Evolutionary conservation across 2,113 vertebrate genomes (phyloP).

Genomic region (Phaethornis superciliosus): DNA sequence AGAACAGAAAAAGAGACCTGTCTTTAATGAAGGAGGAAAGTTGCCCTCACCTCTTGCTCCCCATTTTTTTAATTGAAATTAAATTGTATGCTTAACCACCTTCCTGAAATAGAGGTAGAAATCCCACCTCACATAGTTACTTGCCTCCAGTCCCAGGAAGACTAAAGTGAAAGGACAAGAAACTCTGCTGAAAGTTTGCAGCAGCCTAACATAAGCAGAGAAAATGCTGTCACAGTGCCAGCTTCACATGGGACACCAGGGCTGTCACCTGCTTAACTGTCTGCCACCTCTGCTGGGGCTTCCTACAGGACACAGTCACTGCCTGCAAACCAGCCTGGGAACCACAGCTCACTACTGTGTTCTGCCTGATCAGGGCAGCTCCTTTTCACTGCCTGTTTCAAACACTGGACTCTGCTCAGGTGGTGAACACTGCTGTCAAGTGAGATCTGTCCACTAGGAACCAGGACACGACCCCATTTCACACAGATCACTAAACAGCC

Average conservation of each 20-base stretch:
- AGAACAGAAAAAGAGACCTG: background rate
- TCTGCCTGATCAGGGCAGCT: background rate
- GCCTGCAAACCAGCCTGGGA: background rate
- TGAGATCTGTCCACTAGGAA: background rate
- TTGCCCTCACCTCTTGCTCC: background rate
- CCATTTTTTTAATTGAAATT: background rate
- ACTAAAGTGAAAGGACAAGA: background rate
- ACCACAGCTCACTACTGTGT: fast-evolving
- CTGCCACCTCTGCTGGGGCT: background rate
- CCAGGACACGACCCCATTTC: background rate
- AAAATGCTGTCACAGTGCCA: background rate
- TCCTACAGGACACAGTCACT: background rate
- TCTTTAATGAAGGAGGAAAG: background rate
- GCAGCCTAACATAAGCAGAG: background rate
- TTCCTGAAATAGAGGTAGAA: background rate
- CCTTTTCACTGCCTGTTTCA: background rate
- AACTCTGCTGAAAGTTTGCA: background rate
- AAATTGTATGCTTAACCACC: background rate
- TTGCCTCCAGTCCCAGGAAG: background rate
- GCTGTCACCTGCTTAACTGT: background rate
- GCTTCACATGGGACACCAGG: background rate
- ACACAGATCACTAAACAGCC: background rate
- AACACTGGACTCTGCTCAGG: background rate
- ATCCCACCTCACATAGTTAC: background rate
- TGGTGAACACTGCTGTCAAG: background rate